Base-by-base conservation (phyloP, 2,888 invertebrate species). In the Lordiphosa andalusiaca region DNA sequence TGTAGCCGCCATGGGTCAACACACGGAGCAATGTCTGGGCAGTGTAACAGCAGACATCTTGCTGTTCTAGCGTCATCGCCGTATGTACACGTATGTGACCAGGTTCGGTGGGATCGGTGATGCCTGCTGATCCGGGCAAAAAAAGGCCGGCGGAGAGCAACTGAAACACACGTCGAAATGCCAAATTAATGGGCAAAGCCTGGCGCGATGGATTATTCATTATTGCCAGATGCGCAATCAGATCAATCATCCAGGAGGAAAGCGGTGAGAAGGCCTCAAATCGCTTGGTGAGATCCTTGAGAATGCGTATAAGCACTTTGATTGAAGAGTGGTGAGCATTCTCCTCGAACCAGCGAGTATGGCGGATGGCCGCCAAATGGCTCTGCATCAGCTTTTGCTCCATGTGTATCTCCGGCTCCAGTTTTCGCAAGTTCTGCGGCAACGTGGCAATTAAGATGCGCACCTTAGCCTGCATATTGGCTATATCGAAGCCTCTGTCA, bases 291-390 rank as follows among this genome's bases (percentile, higher is more conserved):
- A 99, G 92, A 91, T 99, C 99, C 65, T 98, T 93, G n/a, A 99
- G 91, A 21, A 99, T 92, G 2, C 99, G 93, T 73, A 99, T 98
- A 10, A 99, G 90, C 5, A 96, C 96, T 91, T 98, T 98, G 61
- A 98, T 97, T 19, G 97, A 97, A 4, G 98, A 98, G 89, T 98
- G 98, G 87, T 96, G 97, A 0, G 97, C 98, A 86, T 98, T 98
- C 89, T 98, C 98, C 87, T 98, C 98, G 88, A 98, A 98, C 99
- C 99, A 99, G 25, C 98, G 93, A 59, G 97, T 96, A 89, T 99
- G 99, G 23, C 98, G 92, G 65, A 99, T 97, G 0, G 98, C 97
- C 0, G 97, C 96, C 84, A 98, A 90, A 88, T 98, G 98, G 53
- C 95, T 94, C 89, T 95, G 94, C 91, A 98, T 94, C 39, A 95